Percentiles rank a stretch among this genome's conserved stretches.
phyloP scores from a whole-genome alignment of 2,888 invertebrate genomes.

The Achlya flavicornis region DNA sequence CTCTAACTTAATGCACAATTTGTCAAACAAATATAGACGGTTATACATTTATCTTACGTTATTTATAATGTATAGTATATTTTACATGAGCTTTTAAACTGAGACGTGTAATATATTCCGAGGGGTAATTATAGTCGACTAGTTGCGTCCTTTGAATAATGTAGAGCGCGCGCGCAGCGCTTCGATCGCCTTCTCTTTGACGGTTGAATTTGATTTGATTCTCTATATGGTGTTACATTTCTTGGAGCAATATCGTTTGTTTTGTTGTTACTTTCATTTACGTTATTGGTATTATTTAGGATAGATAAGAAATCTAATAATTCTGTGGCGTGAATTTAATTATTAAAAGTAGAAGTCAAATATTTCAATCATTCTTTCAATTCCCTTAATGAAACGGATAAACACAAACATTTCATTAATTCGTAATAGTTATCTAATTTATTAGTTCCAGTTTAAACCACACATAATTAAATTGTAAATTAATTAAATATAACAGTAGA shows the following conservation, averaged over 20 bases:
- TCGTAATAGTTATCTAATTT: neutral
- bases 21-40: conserved; percentile 40
- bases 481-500: neutral
- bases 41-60: conserved; percentile 25
- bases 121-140: conserved; percentile 65
- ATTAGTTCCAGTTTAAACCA: neutral
- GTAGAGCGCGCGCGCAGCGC: conserved; percentile 45
- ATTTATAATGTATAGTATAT: conserved; percentile 59
- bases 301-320: neutral
- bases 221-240: conserved; percentile 31
- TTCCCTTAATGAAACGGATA: neutral
- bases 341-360: too few relatives aligned
- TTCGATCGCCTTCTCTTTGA: conserved; percentile 32
- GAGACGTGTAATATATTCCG: conserved; percentile 58
- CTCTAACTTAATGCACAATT: conserved; percentile 31
- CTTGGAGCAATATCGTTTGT: conserved; percentile 22
- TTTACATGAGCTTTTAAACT: conserved; percentile 51
- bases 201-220: conserved; percentile 45
- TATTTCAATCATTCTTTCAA: neutral
- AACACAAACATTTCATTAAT: neutral
- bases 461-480: neutral
- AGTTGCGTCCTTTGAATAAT: conserved; percentile 62
- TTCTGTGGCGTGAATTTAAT: neutral
- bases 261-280: conserved; percentile 1
- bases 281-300: neutral